Conservation (phyloP, 2,113 vertebrate genomes). For the Halichoeres trimaculatus region DNA sequence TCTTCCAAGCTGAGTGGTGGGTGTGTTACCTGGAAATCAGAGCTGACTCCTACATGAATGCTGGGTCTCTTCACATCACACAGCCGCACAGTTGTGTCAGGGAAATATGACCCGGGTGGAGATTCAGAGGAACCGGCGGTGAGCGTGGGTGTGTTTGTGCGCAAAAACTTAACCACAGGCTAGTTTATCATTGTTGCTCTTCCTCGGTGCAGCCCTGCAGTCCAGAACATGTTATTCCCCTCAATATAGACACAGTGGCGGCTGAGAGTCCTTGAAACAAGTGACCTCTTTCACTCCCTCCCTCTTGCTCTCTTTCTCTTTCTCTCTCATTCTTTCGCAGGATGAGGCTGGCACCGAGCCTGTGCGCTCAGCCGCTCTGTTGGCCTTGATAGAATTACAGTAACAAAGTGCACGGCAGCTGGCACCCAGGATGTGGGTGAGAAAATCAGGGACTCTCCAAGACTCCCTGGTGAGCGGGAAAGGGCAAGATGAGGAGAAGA, state of each 20-base stretch:
- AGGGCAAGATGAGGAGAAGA: conserved; percentile 16
- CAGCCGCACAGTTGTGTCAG: conserved; percentile 40
- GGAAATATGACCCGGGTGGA: conserved; percentile 63
- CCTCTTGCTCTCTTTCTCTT: neutral
- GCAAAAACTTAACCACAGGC: conserved; percentile 49
- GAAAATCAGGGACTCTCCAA: conserved; percentile 69
- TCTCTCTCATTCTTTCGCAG: conserved; percentile 22
- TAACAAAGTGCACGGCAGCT: conserved; percentile 32
- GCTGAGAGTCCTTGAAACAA: conserved; percentile 59
- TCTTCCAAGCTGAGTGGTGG: neutral
- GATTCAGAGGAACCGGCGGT: conserved; percentile 32
- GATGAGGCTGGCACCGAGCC: conserved; percentile 39
- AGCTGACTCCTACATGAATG: conserved; percentile 32
- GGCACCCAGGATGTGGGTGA: conserved; percentile 60
- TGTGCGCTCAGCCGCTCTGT: neutral
- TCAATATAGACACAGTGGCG: conserved; percentile 42
- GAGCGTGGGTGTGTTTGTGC: conserved; percentile 37
- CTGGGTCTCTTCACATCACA: conserved; percentile 33
- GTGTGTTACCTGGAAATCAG: conserved; percentile 43
- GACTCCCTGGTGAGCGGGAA: conserved; percentile 38
- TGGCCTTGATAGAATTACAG: conserved; percentile 52
- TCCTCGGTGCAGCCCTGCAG: conserved; percentile 33
- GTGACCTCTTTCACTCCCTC: conserved; percentile 26
- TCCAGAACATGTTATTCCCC: conserved; percentile 51
- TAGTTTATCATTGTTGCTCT: conserved; percentile 57